Evolutionary conservation across 2,888 invertebrate species (phyloP), one percentile per base, ranked within the genome.

Genomic region (Plagiodera versicolora): DNA sequence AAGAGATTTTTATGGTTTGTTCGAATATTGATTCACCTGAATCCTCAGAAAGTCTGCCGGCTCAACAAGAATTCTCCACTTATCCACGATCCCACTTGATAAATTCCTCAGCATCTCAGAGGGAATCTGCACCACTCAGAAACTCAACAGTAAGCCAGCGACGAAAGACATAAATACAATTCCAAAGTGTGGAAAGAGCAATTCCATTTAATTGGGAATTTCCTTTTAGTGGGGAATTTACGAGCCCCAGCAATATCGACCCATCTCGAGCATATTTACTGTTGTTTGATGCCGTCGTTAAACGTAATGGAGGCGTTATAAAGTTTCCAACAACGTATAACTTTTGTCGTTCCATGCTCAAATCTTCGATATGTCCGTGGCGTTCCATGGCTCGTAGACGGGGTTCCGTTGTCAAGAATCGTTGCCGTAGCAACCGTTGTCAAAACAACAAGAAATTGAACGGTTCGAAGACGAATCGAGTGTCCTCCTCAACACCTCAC

Each of bases 191-290:
- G 47, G 24, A 35, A 19, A 4, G n/a, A 30, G 53, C 53, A 11
- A 35, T 52, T 53, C 46, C 39, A 48, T 47, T 53, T 52, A 58
- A 58, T 58, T 53, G 56, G 39, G 49, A 56, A 44, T 56, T 49
- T 56, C 35, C 48, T 56, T 49, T 56, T 24, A 20, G 44, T 20
- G 24, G 16, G 19, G 44, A 47, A 18, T 46, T 24, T 30, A 47
- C 47, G 28, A 32, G 17, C 20, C 30, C 4, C 14, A 45, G 18
- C 47, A 46, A 55, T 47, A 51, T 51, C 11, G 51, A 24, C 18
- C 18, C 18, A 50, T 32, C 35, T 19, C 30, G 30, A 10, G 8
- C 11, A 35, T 17, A 10, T 28, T 50, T 28, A 50, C 20, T 39
- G 14, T 39, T 39, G 39, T 39, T 39, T 39, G 8, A n/a, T 39